A percentile compares a stretch with the other conserved stretches of the same genome.
phyloP scores from a whole-genome alignment of 2,888 invertebrate species.

The Meliscaeva auricollis region DNA sequence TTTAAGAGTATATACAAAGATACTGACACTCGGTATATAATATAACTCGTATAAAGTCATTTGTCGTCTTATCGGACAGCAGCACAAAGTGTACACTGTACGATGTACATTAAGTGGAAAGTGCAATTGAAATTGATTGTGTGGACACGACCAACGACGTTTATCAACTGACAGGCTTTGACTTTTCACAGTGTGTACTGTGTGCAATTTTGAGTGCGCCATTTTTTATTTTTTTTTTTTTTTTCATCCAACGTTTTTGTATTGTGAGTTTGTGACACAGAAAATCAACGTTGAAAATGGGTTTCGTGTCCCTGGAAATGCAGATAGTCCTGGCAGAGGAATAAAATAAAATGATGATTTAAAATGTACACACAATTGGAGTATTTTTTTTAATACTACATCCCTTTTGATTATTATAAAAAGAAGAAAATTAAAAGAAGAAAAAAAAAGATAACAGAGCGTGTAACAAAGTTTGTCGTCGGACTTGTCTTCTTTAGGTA shows the following conservation, averaged over 20 bases:
- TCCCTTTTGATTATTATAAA: neutral
- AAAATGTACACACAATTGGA: slow-evolving; percentile 17
- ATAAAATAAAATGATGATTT: slow-evolving; percentile 21
- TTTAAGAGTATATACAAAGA: neutral
- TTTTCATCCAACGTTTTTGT: neutral
- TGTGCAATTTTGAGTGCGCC: slow-evolving; percentile 22
- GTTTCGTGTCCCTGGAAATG: neutral
- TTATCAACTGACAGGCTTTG: slow-evolving; percentile 26
- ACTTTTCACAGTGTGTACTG: neutral
- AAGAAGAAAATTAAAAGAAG: neutral
- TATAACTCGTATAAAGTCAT: slow-evolving; percentile 8
- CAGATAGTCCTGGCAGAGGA: neutral
- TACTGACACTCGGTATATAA: neutral
- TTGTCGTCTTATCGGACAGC: slow-evolving; percentile 40
- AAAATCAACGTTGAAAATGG: neutral
- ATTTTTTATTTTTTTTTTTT: neutral
- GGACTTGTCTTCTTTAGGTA: neutral
- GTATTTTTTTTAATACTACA: neutral
- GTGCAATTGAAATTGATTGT: slow-evolving; percentile 55
- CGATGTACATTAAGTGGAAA: slow-evolving; percentile 17
- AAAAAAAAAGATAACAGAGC: neutral
- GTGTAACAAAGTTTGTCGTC: slow-evolving; percentile 12
- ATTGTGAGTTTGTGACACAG: slow-evolving; percentile 5
- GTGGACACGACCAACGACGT: slow-evolving; percentile 2
- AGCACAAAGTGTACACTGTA: slow-evolving; percentile 10